Evolutionary conservation across 2,888 invertebrate genomes (phyloP).

Genomic region (Phaonia tiefii): DNA sequence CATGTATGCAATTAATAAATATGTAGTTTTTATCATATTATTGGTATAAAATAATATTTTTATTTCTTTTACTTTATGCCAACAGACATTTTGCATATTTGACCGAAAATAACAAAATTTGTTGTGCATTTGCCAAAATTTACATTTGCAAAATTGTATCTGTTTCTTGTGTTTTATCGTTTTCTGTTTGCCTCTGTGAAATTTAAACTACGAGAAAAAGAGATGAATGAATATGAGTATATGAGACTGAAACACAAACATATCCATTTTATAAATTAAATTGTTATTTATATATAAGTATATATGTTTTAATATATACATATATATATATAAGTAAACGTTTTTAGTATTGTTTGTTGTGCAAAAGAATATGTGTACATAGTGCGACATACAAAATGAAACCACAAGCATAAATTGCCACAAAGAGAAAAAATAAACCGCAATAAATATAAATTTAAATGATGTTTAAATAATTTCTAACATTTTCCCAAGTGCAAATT

Average conservation of each 20-base stretch:
- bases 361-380: neutral
- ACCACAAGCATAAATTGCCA: slow-evolving; percentile 36
- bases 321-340: too few species aligned
- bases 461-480: slow-evolving; percentile 2
- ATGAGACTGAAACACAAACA: too few species aligned
- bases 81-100: slow-evolving; percentile 12
- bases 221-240: too few species aligned
- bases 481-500: neutral
- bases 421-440: slow-evolving; percentile 9
- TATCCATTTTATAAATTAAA: slow-evolving; percentile 45
- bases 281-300: slow-evolving; percentile 7
- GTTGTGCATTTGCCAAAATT: slow-evolving; percentile 51
- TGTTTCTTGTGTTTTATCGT: neutral
- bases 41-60: neutral
- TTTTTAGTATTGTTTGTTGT: neutral
- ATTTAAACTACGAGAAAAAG: too few species aligned
- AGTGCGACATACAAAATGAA: slow-evolving; percentile 7
- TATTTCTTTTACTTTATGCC: neutral
- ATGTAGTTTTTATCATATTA: too few species aligned
- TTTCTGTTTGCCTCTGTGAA: too few species aligned
- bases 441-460: slow-evolving; percentile 27
- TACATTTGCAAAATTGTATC: slow-evolving; percentile 50
- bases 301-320: neutral
- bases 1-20: slow-evolving; percentile 25
- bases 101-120: slow-evolving; percentile 6